Conservation (phyloP, 2,888 invertebrate species). For the Poecilobothrus nobilitatus region DNA sequence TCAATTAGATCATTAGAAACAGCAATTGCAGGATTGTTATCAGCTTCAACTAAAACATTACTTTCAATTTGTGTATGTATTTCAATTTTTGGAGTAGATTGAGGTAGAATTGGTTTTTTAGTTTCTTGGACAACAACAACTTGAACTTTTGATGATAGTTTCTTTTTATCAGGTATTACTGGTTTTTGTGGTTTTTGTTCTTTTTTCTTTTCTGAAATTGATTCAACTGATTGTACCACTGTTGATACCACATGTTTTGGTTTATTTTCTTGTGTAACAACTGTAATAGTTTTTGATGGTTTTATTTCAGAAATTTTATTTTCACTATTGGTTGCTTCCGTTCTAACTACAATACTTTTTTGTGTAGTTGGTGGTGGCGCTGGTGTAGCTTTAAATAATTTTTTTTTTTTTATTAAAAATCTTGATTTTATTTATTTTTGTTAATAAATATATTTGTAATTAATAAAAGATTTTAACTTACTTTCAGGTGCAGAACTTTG, state of each 20-base stretch:
- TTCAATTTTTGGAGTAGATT: not conserved
- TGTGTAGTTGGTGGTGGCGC: not conserved
- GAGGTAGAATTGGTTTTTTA: not conserved
- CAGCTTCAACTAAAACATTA: not conserved
- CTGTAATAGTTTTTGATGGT: slow-evolving; percentile 40
- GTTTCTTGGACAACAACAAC: slow-evolving; percentile 24
- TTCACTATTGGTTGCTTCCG: not conserved
- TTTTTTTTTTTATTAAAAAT: too few relatives aligned
- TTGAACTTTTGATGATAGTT: slow-evolving; percentile 39
- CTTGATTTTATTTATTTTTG: slow-evolving; percentile 15
- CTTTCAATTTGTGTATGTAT: not conserved
- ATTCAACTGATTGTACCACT: slow-evolving; percentile 26
- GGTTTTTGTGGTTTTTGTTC: not conserved
- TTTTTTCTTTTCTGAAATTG: slow-evolving; percentile 17
- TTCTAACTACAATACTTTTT: not conserved
- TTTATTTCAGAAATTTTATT: slow-evolving; percentile 33
- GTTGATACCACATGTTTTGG: slow-evolving; percentile 22
- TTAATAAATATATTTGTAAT: not conserved
- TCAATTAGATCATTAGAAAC: slow-evolving; percentile 66
- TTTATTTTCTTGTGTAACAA: slow-evolving; percentile 19
- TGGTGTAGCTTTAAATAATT: not conserved
- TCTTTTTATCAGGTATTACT: slow-evolving; percentile 41
- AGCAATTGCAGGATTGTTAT: slow-evolving; percentile 16
- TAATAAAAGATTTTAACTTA: slow-evolving; percentile 33
- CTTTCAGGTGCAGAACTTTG: slow-evolving; percentile 65